Evolutionary conservation across 2,113 vertebrate species (phyloP), one percentile per base, ranked within the genome.

Genomic region (Bagarius yarrelli): DNA sequence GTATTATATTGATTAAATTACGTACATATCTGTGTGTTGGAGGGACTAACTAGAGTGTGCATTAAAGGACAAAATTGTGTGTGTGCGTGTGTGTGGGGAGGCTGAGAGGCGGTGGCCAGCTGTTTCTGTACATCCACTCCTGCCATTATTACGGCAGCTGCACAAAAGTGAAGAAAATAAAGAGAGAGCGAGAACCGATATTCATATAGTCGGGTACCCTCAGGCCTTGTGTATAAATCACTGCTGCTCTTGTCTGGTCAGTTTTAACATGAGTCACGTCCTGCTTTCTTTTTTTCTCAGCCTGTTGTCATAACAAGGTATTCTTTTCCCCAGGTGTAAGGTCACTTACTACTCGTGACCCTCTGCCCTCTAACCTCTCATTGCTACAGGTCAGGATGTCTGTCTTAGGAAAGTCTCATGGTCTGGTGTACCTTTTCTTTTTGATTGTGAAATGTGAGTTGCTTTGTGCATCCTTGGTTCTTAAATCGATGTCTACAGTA

Each of bases 81-180:
- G 61, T 27, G 30, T 21, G 69, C 55, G 44, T 40, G 25, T 44
- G 60, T 55, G 73, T 30, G 23, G 30, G 76, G 63, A 63, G 36
- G 8, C 57, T 64, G 19, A 50, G 34, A 52, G 76, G 61, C 57
- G 47, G 59, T 67, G 40, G 50, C 80, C 85, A 77, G 83, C 76
- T 84, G 83, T 84, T 64, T 71, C 66, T 53, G 55, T 66, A 84
- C 32, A 79, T 83, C 82, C 75, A 53, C n/a, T 55, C 5, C 75
- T 81, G 80, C 25, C 32, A 73, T 55, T 73, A 27, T 40, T 76
- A 79, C 55, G 75, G 61, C 80, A 85, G 80, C 83, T 82, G 80
- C 47, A 82, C 19, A 52, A 75, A 78, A 70, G 34, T 60, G 36
- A 75, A 44, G 47, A 52, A 23, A 34, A 59, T 21, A 34, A 70